Conservation (phyloP, 2,113 vertebrate species). For the Aspidoscelis tigris region DNA sequence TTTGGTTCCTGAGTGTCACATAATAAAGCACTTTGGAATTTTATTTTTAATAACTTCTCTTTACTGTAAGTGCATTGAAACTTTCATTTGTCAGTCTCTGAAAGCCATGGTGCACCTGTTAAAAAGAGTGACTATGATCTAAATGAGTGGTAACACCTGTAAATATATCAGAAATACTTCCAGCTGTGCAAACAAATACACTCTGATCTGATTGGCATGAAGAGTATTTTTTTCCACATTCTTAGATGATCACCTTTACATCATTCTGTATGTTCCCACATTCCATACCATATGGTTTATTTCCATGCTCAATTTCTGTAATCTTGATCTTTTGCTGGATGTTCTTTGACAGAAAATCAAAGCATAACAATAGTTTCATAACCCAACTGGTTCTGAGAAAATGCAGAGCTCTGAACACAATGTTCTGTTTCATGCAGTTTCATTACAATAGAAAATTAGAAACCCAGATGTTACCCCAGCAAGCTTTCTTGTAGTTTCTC, state of each 20-base stretch:
- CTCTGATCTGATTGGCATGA: slow-evolving; percentile 18
- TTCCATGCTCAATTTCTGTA: neutral
- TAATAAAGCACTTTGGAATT: neutral
- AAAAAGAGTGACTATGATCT: neutral
- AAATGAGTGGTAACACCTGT: slow-evolving; percentile 30
- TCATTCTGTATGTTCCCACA: neutral
- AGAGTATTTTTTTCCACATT: neutral
- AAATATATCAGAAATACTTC: slow-evolving; percentile 23
- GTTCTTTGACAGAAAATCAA: neutral
- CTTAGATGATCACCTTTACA: neutral
- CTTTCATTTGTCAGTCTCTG: slow-evolving; percentile 2
- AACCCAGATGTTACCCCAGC: neutral
- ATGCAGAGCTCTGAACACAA: neutral
- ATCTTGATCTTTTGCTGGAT: neutral
- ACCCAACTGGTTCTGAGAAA: neutral
- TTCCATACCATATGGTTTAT: neutral
- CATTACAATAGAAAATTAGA: neutral
- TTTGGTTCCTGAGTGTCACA: neutral
- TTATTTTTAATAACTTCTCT: neutral
- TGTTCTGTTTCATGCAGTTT: neutral
- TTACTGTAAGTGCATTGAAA: neutral
- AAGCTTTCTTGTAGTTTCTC: neutral
- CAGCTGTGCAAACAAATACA: slow-evolving; percentile 22
- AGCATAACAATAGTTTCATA: neutral
- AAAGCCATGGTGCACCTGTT: neutral